A percentile compares a stretch with the other conserved stretches of the same genome.
Conservation (phyloP, 2,797 vertebrate species). For the Hirundo rustica region DNA sequence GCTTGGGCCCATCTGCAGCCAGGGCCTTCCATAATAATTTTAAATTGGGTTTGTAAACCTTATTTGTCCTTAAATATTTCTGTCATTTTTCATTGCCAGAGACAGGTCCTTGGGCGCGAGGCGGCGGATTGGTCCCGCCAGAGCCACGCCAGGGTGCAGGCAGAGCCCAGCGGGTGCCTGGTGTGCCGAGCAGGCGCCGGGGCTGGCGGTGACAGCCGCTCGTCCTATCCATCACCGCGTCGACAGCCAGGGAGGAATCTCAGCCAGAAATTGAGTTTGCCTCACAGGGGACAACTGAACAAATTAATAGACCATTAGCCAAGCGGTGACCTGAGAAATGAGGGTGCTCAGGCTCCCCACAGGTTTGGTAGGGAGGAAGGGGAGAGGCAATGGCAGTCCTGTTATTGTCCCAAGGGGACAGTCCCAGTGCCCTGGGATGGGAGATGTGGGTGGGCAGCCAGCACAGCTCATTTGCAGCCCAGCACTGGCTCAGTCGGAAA, state of each 20-base stretch:
- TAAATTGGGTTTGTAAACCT: conserved; percentile 83
- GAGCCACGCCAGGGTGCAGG: conserved; percentile 22
- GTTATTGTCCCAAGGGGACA: background rate
- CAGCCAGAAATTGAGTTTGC: conserved; percentile 91
- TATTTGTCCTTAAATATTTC: conserved; percentile 85
- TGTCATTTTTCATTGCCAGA: conserved; percentile 83
- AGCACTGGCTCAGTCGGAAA: rapidly evolving
- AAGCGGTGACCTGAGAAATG: conserved; percentile 95
- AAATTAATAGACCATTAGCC: conserved; percentile 99
- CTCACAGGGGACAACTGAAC: conserved; percentile 92
- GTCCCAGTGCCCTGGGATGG: background rate
- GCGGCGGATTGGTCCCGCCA: conserved; percentile 31
- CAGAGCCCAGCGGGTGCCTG: conserved; percentile 17
- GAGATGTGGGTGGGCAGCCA: background rate
- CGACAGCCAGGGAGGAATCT: conserved; percentile 81
- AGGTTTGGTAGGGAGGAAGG: conserved; percentile 39
- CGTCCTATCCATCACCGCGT: conserved; percentile 96
- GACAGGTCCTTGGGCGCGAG: conserved; percentile 75
- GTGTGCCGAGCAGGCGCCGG: conserved; percentile 74
- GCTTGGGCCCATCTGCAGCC: conserved; percentile 82
- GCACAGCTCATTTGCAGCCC: background rate
- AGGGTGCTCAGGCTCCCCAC: conserved; percentile 78
- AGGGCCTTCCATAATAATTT: conserved; percentile 78
- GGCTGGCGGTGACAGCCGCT: conserved; percentile 86
- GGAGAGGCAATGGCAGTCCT: background rate